Conservation (phyloP, 2,797 vertebrate species). For the Antrozous pallidus region DNA sequence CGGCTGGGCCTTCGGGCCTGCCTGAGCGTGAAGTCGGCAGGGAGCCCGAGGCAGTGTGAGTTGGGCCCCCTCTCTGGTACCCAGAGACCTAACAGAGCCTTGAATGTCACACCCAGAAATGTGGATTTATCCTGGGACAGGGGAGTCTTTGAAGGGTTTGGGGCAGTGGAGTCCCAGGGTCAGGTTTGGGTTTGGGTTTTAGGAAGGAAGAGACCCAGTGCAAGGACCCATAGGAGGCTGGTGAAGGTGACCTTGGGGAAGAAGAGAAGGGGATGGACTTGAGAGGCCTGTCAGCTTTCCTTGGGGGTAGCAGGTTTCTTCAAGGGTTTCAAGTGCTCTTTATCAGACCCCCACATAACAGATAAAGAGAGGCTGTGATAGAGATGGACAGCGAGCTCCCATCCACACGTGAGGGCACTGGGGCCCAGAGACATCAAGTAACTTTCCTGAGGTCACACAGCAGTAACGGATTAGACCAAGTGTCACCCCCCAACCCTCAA, state of each 20-base stretch:
- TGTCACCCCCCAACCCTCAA: too few relatives aligned
- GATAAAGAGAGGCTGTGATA: background rate
- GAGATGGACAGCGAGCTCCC: background rate
- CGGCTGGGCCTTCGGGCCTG: background rate
- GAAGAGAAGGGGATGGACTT: background rate
- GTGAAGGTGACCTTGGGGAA: fast-evolving
- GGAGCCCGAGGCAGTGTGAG: background rate
- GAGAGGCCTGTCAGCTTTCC: background rate
- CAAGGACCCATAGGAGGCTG: background rate
- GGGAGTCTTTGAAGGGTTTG: background rate
- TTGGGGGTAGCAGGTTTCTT: background rate
- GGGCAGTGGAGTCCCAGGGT: background rate
- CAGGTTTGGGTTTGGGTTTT: background rate
- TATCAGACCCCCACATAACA: background rate
- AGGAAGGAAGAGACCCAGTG: background rate
- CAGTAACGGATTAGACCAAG: background rate
- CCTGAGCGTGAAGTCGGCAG: background rate
- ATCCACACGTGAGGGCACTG: background rate
- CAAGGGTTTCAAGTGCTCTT: background rate
- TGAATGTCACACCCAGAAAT: background rate
- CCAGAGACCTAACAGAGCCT: background rate
- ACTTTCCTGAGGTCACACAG: background rate
- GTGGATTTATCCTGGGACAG: background rate
- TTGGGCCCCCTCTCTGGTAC: background rate
- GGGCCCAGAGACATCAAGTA: background rate